phyloP scores from a whole-genome alignment of 1,140 invertebrate genomes.

The Coptotermes formosanus region DNA sequence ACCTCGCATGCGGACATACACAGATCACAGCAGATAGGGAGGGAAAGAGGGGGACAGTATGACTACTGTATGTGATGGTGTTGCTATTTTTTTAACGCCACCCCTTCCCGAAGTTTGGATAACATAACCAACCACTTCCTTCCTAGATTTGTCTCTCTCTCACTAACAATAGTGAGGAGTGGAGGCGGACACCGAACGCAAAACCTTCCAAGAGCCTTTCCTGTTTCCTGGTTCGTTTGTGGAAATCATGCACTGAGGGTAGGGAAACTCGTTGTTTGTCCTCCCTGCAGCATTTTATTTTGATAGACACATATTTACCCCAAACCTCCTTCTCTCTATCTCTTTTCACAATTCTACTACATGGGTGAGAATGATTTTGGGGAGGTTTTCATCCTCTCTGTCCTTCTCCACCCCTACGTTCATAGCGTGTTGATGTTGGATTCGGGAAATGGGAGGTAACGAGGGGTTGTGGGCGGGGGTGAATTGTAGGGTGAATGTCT shows the following conservation, averaged over 20 bases:
- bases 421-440: slow-evolving; percentile 12
- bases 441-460: slow-evolving; percentile 17
- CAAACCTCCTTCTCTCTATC: neutral
- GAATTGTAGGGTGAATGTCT: neutral
- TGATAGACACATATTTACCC: slow-evolving; percentile 12
- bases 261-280: neutral
- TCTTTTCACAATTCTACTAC: neutral
- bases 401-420: neutral
- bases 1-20: slow-evolving; percentile 9
- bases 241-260: neutral
- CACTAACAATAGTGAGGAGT: neutral
- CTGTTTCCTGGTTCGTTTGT: slow-evolving; percentile 11
- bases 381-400: neutral
- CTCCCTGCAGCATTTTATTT: slow-evolving; percentile 7
- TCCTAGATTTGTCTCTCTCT: neutral
- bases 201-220: neutral
- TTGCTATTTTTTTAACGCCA: neutral
- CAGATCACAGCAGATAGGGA: slow-evolving; percentile 1
- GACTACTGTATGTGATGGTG: slow-evolving; percentile 14
- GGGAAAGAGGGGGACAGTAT: neutral
- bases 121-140: slow-evolving; percentile 3
- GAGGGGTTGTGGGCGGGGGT: neutral
- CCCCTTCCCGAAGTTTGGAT: slow-evolving; percentile 7
- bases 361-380: slow-evolving; percentile 18
- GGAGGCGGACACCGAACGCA: too few relatives aligned